Evolutionary conservation across 2,113 vertebrate species (phyloP), one percentile per base, ranked within the genome.

Genomic region (Abramis brama): DNA sequence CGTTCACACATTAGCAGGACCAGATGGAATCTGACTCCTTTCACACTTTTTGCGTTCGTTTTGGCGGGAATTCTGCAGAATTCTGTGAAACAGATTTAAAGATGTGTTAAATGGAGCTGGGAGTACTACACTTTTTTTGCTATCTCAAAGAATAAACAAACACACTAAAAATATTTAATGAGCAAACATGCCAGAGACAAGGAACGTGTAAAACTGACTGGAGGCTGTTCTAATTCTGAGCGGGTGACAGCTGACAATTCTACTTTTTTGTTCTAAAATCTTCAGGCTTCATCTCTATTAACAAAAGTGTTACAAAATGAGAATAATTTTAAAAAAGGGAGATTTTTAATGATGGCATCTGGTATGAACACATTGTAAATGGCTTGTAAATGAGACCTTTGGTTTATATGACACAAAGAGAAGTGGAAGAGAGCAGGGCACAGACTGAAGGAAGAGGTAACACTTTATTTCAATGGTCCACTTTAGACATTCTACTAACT

Each of bases 81-180:
- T 78, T 79, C 15, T 33, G 76, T 33, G 76, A 79, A 60, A 79
- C 77, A 79, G 77, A 79, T 79, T 79, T 79, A 36, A 60, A 62
- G 21, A 59, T 36, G 77, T 39, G 57, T 62, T 79, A 62, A 79
- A 62, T 25, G 19, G 76, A 79, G 52, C 33, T 52, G 74, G 33
- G 3, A 60, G 30, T 36, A 79, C 55, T n/a, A 33, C 27, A 3
- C 30, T 25, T 62, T n/a, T 15, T 76, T 52, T 47, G 55, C 12
- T 17, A 76, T 25, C 45, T 8, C 25, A 30, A 52, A 52, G 25
- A 50, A 52, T 15, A 76, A 76, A 75, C 6, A 60, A 43, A 79
- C n/a, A 39, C 19, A 36, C 6, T 10, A 36, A 39, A 30, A 55
- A 55, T 5, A 52, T 33, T 21, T 1, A 33, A 55, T 77, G 33